Evolutionary conservation across 1,140 invertebrate genomes (phyloP), one percentile per base, ranked within the genome.

Genomic region (Halyomorpha halys): DNA sequence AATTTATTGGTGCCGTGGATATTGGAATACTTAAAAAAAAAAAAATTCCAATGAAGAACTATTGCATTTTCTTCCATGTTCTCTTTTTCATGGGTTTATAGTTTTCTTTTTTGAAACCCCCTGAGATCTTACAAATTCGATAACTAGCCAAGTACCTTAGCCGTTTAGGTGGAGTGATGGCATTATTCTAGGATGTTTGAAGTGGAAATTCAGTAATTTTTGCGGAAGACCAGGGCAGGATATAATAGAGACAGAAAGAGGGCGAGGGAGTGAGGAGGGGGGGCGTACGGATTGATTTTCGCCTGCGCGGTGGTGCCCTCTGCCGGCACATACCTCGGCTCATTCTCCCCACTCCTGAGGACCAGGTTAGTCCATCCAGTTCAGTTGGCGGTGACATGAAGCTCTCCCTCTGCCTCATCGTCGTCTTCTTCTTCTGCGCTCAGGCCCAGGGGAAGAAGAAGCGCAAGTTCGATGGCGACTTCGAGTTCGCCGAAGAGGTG

Each of bases 401-500:
- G 34, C 34, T 39, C 34, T 39, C 4, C 11, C 34, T 56, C 19
- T 27, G 3, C 5, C 8, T 15, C 53, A 23, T 19, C 59, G 25
- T 60, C 70, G 70, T 77, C 45, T 66, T 77, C 27, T 69, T 76
- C 61, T 67, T 76, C 64, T 70, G 71, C 66, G 67, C 77, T 39
- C 69, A 72, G 44, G 71, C 69, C 59, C 79, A 81, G 61, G 78
- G 76, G 65, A 80, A 75, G 70, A 78, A 74, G 69, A 82, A 83
- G 72, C 62, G 79, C 69, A 85, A 83, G 72, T 83, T 84, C 72
- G 83, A 85, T 66, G 82, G 82, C 13, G 83, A 85, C 68, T 85
- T 85, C 70, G 83, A 84, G 69, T 85, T 85, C 69, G 82, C 81
- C 64, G 83, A 85, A 72, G 82, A 85, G 81, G 83, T 84, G 72